These are phyloP conservation scores for Sternarchorhynchus goeldii DNA, from an alignment of 2,797 vertebrate genomes.

Conservation along the genomic window DNA sequence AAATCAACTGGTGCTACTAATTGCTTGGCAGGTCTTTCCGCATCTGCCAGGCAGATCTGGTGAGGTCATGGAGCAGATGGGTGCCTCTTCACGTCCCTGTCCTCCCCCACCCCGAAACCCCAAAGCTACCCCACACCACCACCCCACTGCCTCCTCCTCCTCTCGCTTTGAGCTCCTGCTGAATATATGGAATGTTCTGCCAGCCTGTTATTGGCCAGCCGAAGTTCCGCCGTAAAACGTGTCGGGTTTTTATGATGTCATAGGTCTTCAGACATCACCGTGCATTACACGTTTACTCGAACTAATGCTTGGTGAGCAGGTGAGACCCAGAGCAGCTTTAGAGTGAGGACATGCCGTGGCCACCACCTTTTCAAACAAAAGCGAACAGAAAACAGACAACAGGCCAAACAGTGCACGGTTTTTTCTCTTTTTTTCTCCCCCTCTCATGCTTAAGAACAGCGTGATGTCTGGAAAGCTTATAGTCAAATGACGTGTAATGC, in stretches of 20 bases:
- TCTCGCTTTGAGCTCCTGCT: not conserved
- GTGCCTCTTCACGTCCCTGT: slow-evolving; percentile 46
- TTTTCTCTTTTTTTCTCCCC: not conserved
- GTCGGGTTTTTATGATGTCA: not conserved
- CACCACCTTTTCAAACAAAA: slow-evolving; percentile 10
- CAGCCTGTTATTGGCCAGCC: not conserved
- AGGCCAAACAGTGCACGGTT: not conserved
- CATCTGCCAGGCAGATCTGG: slow-evolving; percentile 76
- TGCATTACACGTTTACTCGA: slow-evolving; percentile 16
- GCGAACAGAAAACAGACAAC: slow-evolving; percentile 20
- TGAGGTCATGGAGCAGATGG: slow-evolving; percentile 80
- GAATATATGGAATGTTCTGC: not conserved
- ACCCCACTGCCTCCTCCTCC: not conserved
- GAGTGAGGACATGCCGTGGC: not conserved
- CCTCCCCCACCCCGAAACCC: not conserved
- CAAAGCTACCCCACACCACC: too few relatives aligned
- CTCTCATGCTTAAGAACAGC: too few relatives aligned
- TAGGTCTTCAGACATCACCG: slow-evolving; percentile 9
- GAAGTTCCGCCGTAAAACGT: not conserved
- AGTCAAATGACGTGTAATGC: not conserved
- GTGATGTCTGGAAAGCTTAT: slow-evolving; percentile 4
- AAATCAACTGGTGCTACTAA: slow-evolving; percentile 76
- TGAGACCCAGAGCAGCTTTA: slow-evolving; percentile 3
- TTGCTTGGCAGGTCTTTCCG: slow-evolving; percentile 75
- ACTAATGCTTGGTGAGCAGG: slow-evolving; percentile 17